phyloP scores from a whole-genome alignment of 1,140 invertebrate species.

The Amphibalanus amphitrite region DNA sequence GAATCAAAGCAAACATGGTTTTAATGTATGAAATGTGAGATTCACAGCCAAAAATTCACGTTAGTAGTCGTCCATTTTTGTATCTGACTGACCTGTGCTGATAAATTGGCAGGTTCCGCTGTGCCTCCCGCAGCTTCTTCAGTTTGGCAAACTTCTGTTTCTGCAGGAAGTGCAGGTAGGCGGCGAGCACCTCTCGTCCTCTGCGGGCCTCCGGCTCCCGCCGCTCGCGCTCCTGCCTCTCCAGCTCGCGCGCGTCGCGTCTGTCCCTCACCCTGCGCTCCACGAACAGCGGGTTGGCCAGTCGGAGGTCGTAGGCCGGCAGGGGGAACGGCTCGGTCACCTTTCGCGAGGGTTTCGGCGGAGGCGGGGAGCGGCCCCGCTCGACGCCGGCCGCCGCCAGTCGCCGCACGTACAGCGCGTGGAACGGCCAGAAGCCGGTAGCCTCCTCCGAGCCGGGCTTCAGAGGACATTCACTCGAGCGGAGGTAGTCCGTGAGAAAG shows the following conservation, averaged over 20 bases:
- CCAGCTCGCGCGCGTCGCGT: conserved; percentile 10
- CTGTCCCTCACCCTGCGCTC: conserved; percentile 12
- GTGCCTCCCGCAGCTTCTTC: conserved; percentile 56
- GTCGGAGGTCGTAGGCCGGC: conserved; percentile 12
- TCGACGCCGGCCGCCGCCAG: conserved; percentile 8
- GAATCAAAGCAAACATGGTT: background rate
- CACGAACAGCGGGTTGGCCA: conserved; percentile 13
- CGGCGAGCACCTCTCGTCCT: conserved; percentile 29
- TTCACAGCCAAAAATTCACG: background rate
- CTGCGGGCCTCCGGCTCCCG: conserved; percentile 30
- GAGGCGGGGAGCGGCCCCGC: background rate
- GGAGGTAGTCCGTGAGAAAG: background rate
- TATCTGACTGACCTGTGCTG: conserved; percentile 39
- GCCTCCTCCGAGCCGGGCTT: conserved; percentile 42
- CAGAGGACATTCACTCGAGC: conserved; percentile 23
- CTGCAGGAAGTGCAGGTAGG: conserved; percentile 81
- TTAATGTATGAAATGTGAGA: background rate
- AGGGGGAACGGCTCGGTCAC: conserved; percentile 1
- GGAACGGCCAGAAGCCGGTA: conserved; percentile 65
- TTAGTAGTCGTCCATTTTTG: no score
- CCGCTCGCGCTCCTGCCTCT: conserved; percentile 26
- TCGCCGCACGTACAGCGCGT: conserved; percentile 49
- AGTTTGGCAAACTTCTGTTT: conserved; percentile 74
- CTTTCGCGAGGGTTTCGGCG: background rate
- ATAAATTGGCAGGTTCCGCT: conserved; percentile 64